phyloP scores from a whole-genome alignment of 2,888 invertebrate genomes.

The Serrognathus titanus region DNA sequence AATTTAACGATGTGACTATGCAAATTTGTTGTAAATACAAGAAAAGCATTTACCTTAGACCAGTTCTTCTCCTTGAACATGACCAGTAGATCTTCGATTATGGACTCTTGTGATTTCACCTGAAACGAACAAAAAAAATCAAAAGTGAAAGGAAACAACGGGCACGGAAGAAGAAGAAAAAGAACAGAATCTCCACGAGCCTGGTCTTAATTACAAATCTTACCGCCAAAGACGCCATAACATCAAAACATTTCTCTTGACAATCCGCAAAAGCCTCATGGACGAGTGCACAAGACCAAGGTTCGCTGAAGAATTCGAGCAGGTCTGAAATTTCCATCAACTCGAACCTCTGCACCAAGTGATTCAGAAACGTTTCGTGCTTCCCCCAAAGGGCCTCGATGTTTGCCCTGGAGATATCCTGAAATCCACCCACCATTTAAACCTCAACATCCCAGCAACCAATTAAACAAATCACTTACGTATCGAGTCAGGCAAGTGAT shows the following conservation, averaged over 20 bases:
- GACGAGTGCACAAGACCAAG: slow-evolving; percentile 64
- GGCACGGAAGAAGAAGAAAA: not conserved
- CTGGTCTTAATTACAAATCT: not conserved
- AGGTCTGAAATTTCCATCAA: slow-evolving; percentile 62
- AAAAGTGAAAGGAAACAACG: not conserved
- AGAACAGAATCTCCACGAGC: not conserved
- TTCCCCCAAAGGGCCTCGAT: slow-evolving; percentile 59
- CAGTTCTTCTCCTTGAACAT: slow-evolving; percentile 7
- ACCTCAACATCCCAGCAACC: not conserved
- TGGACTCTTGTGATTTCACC: not conserved
- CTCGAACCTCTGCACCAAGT: slow-evolving; percentile 60
- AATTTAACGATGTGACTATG: no score
- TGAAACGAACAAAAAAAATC: not conserved
- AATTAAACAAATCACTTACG: slow-evolving; percentile 37
- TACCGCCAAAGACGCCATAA: slow-evolving; percentile 24
- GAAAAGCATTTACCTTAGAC: not conserved
- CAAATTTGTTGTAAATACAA: no score
- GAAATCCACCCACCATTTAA: not conserved
- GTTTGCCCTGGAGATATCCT: slow-evolving; percentile 9
- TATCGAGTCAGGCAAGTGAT: slow-evolving; percentile 60
- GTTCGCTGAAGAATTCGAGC: slow-evolving; percentile 62
- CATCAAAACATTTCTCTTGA: slow-evolving; percentile 38
- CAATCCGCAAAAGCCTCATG: slow-evolving; percentile 58
- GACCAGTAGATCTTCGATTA: slow-evolving; percentile 7
- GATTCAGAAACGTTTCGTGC: slow-evolving; percentile 69